These are phyloP conservation scores for Saguinus imperator DNA, from an alignment of 2,113 vertebrate species.

Conservation along the genomic window DNA sequence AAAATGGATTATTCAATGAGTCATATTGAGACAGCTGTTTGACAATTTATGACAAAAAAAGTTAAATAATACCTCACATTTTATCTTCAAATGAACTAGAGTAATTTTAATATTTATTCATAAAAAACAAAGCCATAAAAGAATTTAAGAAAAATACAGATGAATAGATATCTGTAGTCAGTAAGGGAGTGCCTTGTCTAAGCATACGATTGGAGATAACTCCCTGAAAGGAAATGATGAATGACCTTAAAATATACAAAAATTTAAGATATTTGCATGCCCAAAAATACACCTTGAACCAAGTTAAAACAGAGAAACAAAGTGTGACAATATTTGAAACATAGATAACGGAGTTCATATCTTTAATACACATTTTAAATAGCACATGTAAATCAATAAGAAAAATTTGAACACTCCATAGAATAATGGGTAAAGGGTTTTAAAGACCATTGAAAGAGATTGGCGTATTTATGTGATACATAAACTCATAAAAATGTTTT, in stretches of 20 bases:
- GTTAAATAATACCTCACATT: background rate
- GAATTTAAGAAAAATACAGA: background rate
- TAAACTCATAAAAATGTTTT: background rate
- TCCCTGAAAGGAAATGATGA: background rate
- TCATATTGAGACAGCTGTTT: background rate
- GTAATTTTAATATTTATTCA: background rate
- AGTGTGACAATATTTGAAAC: background rate
- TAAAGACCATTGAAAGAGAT: background rate
- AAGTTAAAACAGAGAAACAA: background rate
- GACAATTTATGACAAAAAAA: background rate
- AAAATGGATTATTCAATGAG: background rate
- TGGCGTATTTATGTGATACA: background rate
- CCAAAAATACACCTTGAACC: background rate
- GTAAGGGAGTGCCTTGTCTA: background rate
- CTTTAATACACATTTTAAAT: background rate
- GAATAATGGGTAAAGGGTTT: background rate
- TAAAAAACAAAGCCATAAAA: background rate
- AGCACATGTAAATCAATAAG: background rate
- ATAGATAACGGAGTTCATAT: background rate
- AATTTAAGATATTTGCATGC: background rate
- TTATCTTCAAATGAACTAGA: background rate
- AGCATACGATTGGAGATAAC: background rate
- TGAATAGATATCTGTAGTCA: background rate
- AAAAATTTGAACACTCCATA: background rate
- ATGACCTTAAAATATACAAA: background rate